phyloP scores from a whole-genome alignment of 2,888 invertebrate species.

The Agrochola lychnidis region DNA sequence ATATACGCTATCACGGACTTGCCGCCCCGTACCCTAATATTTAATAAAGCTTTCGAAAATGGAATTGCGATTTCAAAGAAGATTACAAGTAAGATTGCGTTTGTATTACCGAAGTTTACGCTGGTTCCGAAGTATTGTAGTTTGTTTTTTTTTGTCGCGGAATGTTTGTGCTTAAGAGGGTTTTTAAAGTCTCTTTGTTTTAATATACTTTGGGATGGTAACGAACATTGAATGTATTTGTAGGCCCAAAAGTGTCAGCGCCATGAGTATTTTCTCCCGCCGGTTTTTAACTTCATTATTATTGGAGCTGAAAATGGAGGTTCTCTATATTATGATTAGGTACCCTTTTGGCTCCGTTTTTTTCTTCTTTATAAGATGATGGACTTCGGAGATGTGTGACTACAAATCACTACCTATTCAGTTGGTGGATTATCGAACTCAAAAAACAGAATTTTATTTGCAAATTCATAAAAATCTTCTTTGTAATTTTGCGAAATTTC shows the following conservation, averaged over 20 bases:
- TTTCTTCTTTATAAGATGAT: not conserved
- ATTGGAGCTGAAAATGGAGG: not conserved
- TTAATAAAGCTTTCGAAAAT: slow-evolving; percentile 63
- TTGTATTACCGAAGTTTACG: slow-evolving; percentile 58
- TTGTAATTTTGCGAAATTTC: not conserved
- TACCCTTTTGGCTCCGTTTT: not conserved
- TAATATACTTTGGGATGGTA: slow-evolving; percentile 15
- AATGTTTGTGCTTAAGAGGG: slow-evolving; percentile 27
- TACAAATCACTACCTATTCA: too few relatives aligned
- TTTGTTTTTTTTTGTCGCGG: slow-evolving; percentile 36
- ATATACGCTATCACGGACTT: slow-evolving; percentile 54
- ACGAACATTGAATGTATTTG: slow-evolving; percentile 21
- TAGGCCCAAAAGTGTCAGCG: not conserved
- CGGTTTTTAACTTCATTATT: slow-evolving; percentile 12
- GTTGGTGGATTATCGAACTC: not conserved
- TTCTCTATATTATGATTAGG: too few relatives aligned
- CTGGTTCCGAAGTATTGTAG: slow-evolving; percentile 43
- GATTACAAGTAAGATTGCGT: slow-evolving; percentile 63
- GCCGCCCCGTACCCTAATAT: slow-evolving; percentile 59
- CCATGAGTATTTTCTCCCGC: not conserved
- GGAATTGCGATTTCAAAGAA: slow-evolving; percentile 63
- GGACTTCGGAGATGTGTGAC: not conserved
- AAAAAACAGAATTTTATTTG: not conserved
- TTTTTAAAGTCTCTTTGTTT: slow-evolving; percentile 34
- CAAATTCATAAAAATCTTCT: not conserved